Evolutionary conservation across 2,113 vertebrate species (phyloP), one percentile per base, ranked within the genome.

Genomic region (Clarias gariepinus): DNA sequence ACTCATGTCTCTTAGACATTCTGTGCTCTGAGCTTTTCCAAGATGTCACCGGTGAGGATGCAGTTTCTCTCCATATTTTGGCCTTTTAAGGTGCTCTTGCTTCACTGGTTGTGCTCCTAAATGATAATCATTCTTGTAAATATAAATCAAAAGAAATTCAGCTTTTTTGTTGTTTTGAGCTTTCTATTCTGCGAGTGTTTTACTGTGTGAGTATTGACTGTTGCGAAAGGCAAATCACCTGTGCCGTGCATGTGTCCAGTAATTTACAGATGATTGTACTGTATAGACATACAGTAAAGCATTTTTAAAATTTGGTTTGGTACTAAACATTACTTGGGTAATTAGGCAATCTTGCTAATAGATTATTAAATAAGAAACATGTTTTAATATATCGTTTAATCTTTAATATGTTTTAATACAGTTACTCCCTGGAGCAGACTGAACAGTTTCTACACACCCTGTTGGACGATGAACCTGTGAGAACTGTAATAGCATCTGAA

Each of bases 361-460:
- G 23, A 2, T n/a, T 77, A 15, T 8, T 19, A 28, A 77, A 23
- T 23, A n/a, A 52, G 28, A 9, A 36, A 47, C 12, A 19, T 73
- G 19, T 61, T 23, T 36, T n/a, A 81, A 0, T 3, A 3, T 76
- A 47, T 85, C 0, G n/a, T 64, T 3, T 64, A 23, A 83, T 47
- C 53, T 69, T 78, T 7, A 33, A 0, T 15, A 18, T 91, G 83
- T 92, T 76, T 87, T 47, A 83, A 76, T 89, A 52, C 90, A 99
- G 98, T 92, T 98, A 98, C 91, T 97, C 92, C 86, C 95, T 99
- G 92, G 95, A 94, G 60, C 95, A 97, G 88, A 98, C 98, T 0
- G 95, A 97, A 89, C 94, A 97, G 36, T 99, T 98, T 92, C 92
- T 99, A 87, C 96, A 93, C 84, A 96, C 95, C 83, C 92, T 99